phyloP scores from a whole-genome alignment of 2,113 vertebrate species.

The Cebidichthys violaceus region DNA sequence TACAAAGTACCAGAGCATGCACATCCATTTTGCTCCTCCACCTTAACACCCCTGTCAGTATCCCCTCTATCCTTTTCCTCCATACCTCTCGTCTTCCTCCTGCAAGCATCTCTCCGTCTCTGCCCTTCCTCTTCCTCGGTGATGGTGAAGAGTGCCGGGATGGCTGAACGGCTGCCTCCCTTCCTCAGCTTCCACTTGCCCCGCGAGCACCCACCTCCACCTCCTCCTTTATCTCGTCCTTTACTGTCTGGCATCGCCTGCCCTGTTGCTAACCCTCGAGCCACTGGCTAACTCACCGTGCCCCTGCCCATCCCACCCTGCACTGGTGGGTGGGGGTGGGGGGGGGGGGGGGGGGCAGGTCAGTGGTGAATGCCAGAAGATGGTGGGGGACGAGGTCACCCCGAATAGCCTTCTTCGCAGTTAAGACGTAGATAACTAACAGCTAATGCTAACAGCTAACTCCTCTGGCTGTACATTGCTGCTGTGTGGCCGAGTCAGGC shows the following conservation, averaged over 20 bases:
- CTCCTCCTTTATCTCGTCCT: conserved; percentile 50
- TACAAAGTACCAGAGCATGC: neutral
- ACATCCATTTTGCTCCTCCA: neutral
- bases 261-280: conserved; percentile 68
- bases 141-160: conserved; percentile 93
- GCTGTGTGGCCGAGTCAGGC: conserved; percentile 71
- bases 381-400: conserved; percentile 37
- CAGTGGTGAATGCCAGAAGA: conserved; percentile 23
- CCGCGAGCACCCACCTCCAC: conserved; percentile 68
- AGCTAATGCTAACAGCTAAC: conserved; percentile 75
- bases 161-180: conserved; percentile 84
- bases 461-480: conserved; percentile 61
- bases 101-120: conserved; percentile 77
- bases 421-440: conserved; percentile 59
- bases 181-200: conserved; percentile 88
- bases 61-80: conserved; percentile 10
- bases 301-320: conserved; percentile 70
- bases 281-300: conserved; percentile 72
- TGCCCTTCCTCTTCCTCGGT: conserved; percentile 96
- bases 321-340: conserved; percentile 5
- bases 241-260: conserved; percentile 68
- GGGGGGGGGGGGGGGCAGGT: conserved; percentile 13
- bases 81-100: conserved; percentile 87
- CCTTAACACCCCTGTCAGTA: neutral
- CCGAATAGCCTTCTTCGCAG: conserved; percentile 39